A percentile compares a stretch with the other conserved stretches of the same genome.
phyloP scores from a whole-genome alignment of 2,113 vertebrate genomes.

The Macrotus californicus region DNA sequence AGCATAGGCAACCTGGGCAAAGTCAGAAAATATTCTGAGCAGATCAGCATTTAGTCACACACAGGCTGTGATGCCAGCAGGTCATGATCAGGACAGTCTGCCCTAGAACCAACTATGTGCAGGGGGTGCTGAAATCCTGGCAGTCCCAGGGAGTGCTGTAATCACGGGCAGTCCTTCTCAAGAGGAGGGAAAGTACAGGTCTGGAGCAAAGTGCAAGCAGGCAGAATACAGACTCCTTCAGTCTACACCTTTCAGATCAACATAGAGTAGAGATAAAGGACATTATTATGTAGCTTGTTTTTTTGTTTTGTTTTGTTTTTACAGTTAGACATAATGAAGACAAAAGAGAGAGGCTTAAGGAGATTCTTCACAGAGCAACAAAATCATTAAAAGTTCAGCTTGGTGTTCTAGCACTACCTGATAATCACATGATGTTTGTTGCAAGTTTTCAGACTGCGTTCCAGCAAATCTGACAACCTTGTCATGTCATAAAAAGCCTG shows the following conservation, averaged over 20 bases:
- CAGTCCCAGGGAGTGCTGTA: neutral
- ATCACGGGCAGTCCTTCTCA: slow-evolving; percentile 14
- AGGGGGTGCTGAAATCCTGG: neutral
- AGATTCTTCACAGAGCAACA: slow-evolving; percentile 41
- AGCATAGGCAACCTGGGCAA: neutral
- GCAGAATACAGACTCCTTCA: neutral
- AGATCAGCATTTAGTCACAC: slow-evolving; percentile 8
- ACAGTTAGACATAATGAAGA: neutral
- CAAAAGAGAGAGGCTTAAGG: slow-evolving; percentile 15
- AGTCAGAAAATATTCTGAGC: neutral
- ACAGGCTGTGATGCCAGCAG: neutral
- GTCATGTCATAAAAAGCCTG: neutral
- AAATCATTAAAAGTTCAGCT: slow-evolving; percentile 27
- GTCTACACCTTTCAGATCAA: neutral
- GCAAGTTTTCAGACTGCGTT: neutral
- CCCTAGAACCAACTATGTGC: neutral
- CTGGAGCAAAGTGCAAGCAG: slow-evolving; percentile 7
- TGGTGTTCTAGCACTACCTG: neutral
- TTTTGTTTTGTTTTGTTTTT: neutral
- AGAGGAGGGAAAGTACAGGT: neutral
- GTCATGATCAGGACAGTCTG: slow-evolving; percentile 11
- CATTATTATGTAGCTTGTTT: neutral
- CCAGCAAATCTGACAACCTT: neutral
- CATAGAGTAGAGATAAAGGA: neutral
- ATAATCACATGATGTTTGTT: slow-evolving; percentile 36